Conservation (phyloP, 2,888 invertebrate genomes). For the Girardia tigrina region DNA sequence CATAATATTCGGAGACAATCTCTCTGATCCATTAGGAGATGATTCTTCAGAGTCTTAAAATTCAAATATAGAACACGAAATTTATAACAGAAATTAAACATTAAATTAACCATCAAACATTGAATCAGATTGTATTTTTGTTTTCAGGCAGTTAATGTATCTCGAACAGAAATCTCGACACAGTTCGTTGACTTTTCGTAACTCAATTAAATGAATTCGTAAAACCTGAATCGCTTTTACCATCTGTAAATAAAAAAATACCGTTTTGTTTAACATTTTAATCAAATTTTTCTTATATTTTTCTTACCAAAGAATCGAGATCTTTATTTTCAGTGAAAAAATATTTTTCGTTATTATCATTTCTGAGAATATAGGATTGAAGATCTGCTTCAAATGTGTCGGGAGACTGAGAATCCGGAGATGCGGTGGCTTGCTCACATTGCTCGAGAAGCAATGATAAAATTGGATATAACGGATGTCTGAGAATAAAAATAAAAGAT, state of each 20-base stretch:
- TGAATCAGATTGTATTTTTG: conserved; percentile 51
- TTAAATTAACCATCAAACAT: conserved; percentile 39
- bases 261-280: background rate
- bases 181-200: conserved; percentile 82
- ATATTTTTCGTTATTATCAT: conserved; percentile 69
- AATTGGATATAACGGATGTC: conserved; percentile 49
- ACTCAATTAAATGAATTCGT: conserved; percentile 73
- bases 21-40: conserved; percentile 28
- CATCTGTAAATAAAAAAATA: conserved; percentile 56
- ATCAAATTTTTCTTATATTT: background rate
- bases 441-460: conserved; percentile 48
- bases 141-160: conserved; percentile 73
- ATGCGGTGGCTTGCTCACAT: conserved; percentile 47
- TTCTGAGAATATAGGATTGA: conserved; percentile 70
- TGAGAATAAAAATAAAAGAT: conserved; percentile 44
- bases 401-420: conserved; percentile 42
- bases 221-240: conserved; percentile 75
- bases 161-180: conserved; percentile 85
- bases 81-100: background rate
- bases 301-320: conserved; percentile 39
- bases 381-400: conserved; percentile 51
- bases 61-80: background rate
- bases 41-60: conserved; percentile 29
- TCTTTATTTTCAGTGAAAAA: conserved; percentile 61
- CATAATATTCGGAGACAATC: conserved; percentile 18